A percentile compares a stretch with the other conserved stretches of the same genome.
Conservation (phyloP, 2,797 vertebrate species). For the Falco concolor region DNA sequence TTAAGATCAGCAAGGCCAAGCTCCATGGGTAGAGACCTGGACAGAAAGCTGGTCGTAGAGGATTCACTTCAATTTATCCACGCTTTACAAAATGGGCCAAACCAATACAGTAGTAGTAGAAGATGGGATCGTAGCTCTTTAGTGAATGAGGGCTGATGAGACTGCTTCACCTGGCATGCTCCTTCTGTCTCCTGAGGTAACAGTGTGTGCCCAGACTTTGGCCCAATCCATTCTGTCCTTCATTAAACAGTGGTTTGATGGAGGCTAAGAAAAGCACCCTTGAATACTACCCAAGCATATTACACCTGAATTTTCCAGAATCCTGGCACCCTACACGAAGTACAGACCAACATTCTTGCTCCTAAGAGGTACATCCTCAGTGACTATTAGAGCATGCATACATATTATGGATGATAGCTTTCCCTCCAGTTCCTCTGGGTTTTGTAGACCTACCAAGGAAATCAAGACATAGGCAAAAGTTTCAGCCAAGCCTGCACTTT, state of each 20-base stretch:
- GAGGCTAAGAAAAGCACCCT: background rate
- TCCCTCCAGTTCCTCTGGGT: background rate
- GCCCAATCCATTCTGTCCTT: background rate
- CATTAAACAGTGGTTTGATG: background rate
- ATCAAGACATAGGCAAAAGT: background rate
- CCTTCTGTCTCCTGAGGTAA: background rate
- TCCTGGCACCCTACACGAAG: background rate
- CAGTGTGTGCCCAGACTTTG: background rate
- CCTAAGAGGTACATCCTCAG: background rate
- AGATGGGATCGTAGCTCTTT: background rate
- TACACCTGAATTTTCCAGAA: background rate
- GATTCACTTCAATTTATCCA: background rate
- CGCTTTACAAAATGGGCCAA: background rate
- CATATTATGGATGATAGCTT: background rate
- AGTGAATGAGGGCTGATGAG: background rate
- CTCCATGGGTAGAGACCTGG: background rate
- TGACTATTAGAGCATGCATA: background rate
- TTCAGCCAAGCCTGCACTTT: background rate
- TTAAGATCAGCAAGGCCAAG: too few relatives aligned
- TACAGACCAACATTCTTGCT: background rate
- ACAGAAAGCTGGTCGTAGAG: background rate
- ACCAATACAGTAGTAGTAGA: background rate
- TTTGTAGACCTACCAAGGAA: background rate
- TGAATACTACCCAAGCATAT: background rate
- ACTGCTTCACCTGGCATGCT: background rate